Percentiles rank a stretch among this genome's conserved stretches.
phyloP scores from a whole-genome alignment of 2,888 invertebrate species.

The Pristionchus fissidentatus region DNA sequence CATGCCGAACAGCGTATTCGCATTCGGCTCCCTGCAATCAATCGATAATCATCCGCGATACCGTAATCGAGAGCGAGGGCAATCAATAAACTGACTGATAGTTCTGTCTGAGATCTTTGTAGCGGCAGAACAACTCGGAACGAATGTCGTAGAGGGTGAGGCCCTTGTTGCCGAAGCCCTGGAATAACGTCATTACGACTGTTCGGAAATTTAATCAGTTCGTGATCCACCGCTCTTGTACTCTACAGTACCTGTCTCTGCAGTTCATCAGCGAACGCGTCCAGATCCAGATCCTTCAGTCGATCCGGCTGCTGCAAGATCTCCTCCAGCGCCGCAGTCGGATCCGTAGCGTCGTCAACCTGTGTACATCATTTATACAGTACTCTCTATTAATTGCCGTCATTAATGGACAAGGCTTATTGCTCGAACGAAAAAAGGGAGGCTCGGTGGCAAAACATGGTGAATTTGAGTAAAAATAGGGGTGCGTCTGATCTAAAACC shows the following conservation, averaged over 20 bases:
- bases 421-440: too few relatives aligned
- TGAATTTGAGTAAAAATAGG: too few relatives aligned
- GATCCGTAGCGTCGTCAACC: conserved; percentile 77
- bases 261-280: conserved; percentile 97
- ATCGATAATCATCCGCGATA: conserved; percentile 79
- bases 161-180: conserved; percentile 82
- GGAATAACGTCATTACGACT: conserved; percentile 53
- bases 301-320: conserved; percentile 89
- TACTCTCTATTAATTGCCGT: not conserved
- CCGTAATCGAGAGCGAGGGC: conserved; percentile 79
- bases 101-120: conserved; percentile 69
- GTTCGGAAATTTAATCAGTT: not conserved
- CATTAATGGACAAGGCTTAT: too few relatives aligned
- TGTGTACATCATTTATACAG: not conserved
- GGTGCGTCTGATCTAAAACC: too few relatives aligned
- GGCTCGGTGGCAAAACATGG: too few relatives aligned
- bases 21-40: conserved; percentile 79
- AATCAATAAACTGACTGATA: conserved; percentile 51
- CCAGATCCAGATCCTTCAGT: conserved; percentile 89
- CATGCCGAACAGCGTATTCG: conserved; percentile 93
- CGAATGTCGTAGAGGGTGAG: conserved; percentile 97
- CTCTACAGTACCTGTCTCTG: conserved; percentile 83
- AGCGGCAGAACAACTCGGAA: conserved; percentile 90
- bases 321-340: conserved; percentile 96
- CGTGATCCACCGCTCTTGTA: not conserved